Conservation (phyloP, 2,888 invertebrate species). For the Acanthococcus lagerstroemiae region DNA sequence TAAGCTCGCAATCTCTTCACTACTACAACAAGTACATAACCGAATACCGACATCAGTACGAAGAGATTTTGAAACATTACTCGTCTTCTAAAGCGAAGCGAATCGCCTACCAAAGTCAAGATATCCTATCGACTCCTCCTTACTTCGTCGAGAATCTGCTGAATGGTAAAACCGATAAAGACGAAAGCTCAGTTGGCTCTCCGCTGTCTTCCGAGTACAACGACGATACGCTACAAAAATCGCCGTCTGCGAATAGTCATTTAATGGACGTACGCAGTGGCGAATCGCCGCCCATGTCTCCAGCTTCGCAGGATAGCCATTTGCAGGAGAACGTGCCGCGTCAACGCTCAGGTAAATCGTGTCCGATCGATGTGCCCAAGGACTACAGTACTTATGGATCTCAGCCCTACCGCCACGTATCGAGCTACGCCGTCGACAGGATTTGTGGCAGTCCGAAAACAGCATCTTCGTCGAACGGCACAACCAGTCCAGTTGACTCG, state of each 20-base stretch:
- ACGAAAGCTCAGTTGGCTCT: conserved; percentile 21
- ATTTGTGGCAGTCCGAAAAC: conserved; percentile 22
- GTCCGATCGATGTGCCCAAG: conserved; percentile 5
- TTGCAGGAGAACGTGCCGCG: neutral
- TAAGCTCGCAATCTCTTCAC: conserved; percentile 22
- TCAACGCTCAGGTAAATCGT: neutral
- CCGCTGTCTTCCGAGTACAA: conserved; percentile 24
- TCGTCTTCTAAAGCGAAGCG: conserved; percentile 10
- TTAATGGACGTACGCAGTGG: neutral
- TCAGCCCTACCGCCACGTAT: neutral
- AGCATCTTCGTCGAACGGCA: conserved; percentile 19
- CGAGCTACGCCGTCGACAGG: conserved; percentile 21
- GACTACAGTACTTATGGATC: conserved; percentile 21
- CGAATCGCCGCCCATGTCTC: conserved; percentile 24
- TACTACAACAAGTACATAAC: conserved; percentile 23
- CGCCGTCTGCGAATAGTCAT: conserved; percentile 12
- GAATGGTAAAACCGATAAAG: conserved; percentile 19
- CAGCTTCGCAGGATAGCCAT: conserved; percentile 4
- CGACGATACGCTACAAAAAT: conserved; percentile 17
- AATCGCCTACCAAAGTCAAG: conserved; percentile 8
- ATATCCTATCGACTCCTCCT: conserved; percentile 11
- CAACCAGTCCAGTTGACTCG: conserved; percentile 18
- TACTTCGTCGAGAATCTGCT: conserved; percentile 23
- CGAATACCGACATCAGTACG: conserved; percentile 27
- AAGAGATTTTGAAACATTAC: conserved; percentile 23